Base-by-base conservation (phyloP, 2,888 invertebrate genomes). In the Buathra laborator region DNA sequence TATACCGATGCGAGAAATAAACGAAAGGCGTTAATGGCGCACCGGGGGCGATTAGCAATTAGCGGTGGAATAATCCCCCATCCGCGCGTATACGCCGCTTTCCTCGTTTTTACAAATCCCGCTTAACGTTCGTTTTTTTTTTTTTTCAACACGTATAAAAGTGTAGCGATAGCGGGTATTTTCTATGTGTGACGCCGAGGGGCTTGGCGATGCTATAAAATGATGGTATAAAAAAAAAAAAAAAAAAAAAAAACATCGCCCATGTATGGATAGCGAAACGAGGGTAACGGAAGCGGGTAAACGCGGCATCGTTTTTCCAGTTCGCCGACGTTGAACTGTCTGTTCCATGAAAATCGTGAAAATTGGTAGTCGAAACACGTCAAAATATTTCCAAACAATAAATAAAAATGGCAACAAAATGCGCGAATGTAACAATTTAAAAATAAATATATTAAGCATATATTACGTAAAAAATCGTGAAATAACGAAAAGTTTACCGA, bases 11-110 rank as follows among this genome's bases (percentile, higher is more conserved):
- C 53, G 80, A 77, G 71, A 7, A 83, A 80, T 80, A 83, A 85
- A 82, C 79, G 84, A 78, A 85, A 85, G 81, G 78, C 81, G 85
- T 79, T 85, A 85, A 85, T 78, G 85, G 78, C 43, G 10, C 74
- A 66, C 68, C 19, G 46, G 76, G 85, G 79, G 66, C 79, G 83
- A 82, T 83, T 83, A 85, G 85, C 83, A 85, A 85, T 85, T 85
- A 85, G 83, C 76, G 83, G 85, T 83, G 62, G 75, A 80, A 80
- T 85, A 85, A 85, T 85, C 85, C 76, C 43, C n/a, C 44, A 24
- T n/a, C 46, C 56, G 43, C 62, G 66, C 37, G 71, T 71, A 67
- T 44, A 37, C 46, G 53, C 62, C 24, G 46, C 66, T 59, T 43
- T 7, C 48, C 51, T 66, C 75, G 51, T 72, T 79, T 75, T 53